Evolutionary conservation across 2,113 vertebrate genomes (phyloP), one percentile per base, ranked within the genome.

Genomic region (Tragelaphus scriptus): DNA sequence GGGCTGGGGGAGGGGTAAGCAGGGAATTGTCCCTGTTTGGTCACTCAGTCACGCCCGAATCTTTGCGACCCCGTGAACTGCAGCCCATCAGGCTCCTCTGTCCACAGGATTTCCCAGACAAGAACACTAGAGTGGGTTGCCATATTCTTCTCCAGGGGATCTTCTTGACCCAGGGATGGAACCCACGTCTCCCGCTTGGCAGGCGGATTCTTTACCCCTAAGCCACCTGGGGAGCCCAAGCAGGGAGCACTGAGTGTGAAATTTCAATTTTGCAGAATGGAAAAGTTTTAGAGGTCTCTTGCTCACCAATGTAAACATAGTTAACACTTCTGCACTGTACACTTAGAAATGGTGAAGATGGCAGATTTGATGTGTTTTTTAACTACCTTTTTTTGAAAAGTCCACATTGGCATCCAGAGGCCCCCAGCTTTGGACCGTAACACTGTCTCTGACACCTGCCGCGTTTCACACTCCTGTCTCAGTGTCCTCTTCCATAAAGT

Each of bases 1-100:
- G 23, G 71, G 71, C 11, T 7, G 21, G 36, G 36, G 28, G 68
- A 23, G 19, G 36, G 71, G 23, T 26, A 6, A 40, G 3, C 68
- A 44, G 36, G 71, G 71, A 40, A 2, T 25, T 13, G 36, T 25
- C 21, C 3, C 2, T 7, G 36, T 44, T 14, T 14, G 26, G n/a
- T 23, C 5, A 1, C 19, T 12, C n/a, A 23, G 0, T 77, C 40
- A 26, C 26, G 71, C 12, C n/a, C 19, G 3, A 6, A 19, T 14
- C 40, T 75, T 40, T 25, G 23, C 1, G 23, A 44, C 23, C 21
- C 23, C 36, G 7, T 44, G 71, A 17, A 7, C 71, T 77, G 71
- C 11, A 40, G 71, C 40, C 71, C 71, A 44, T 7, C 71, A 44
- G 71, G 71, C 71, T 26, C 71, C 71, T 77, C 71, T 77, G 71